These are phyloP conservation scores for Anolis apletophallus DNA, from an alignment of 2,797 vertebrate species.

Conservation along the genomic window DNA sequence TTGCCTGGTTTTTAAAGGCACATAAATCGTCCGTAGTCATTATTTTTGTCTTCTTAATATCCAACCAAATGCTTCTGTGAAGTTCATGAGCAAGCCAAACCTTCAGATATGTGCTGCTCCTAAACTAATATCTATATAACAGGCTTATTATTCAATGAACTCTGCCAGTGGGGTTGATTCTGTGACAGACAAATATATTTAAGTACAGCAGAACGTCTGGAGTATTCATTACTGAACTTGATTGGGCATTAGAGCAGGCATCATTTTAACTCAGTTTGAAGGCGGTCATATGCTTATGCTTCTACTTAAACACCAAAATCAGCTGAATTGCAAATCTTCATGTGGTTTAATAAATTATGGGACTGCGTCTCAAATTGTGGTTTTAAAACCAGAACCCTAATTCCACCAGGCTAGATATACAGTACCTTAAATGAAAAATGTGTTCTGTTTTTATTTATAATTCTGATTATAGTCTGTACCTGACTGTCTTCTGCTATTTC, in stretches of 20 bases:
- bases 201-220: neutral
- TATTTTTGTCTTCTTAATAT: neutral
- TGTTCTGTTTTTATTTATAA: neutral
- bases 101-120: no score
- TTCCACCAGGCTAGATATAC: neutral
- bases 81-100: neutral
- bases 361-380: neutral
- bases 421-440: neutral
- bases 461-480: neutral
- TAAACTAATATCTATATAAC: neutral
- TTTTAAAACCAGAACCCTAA: neutral
- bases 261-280: neutral
- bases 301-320: neutral
- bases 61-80: neutral
- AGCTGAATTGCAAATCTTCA: neutral
- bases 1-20: no score
- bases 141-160: neutral
- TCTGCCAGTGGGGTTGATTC: neutral
- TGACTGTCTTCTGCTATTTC: neutral
- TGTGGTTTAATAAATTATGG: neutral
- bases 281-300: neutral
- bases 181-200: neutral
- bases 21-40: no score
- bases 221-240: neutral
- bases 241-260: neutral